A percentile compares a stretch with the other conserved stretches of the same genome.
Conservation (phyloP, 1,140 invertebrate species). For the Halictus rubicundus region DNA sequence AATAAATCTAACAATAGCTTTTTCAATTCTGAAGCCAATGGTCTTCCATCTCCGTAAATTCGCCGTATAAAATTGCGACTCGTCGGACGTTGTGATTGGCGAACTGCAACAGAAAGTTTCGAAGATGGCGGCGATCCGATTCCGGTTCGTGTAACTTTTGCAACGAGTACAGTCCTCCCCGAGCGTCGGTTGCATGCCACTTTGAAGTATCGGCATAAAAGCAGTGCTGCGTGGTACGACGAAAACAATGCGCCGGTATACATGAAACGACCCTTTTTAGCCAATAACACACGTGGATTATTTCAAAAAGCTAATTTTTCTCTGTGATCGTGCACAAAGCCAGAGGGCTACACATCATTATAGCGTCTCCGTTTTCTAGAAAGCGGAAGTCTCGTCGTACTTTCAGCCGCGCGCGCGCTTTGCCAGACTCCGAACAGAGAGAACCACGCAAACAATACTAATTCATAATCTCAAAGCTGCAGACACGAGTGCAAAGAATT, state of each 20-base stretch:
- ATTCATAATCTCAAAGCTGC: no score
- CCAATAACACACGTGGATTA: conserved; percentile 80
- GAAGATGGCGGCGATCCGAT: conserved; percentile 2
- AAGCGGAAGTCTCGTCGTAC: conserved; percentile 63
- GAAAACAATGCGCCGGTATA: conserved; percentile 78
- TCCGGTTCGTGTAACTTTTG: conserved; percentile 58
- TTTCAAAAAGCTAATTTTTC: conserved; percentile 79
- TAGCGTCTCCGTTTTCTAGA: conserved; percentile 63
- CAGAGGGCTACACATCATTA: conserved; percentile 41
- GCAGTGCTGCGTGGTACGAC: conserved; percentile 69
- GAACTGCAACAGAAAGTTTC: conserved; percentile 1
- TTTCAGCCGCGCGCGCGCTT: conserved; percentile 51
- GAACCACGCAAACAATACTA: no score
- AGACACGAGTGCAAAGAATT: no score
- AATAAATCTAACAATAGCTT: no score
- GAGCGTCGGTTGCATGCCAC: conserved; percentile 67
- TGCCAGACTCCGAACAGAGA: no score
- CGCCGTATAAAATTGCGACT: not conserved
- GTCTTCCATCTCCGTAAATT: no score
- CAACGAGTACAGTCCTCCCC: conserved; percentile 55
- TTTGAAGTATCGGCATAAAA: conserved; percentile 79
- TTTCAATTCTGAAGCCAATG: no score
- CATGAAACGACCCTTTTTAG: conserved; percentile 80
- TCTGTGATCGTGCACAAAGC: conserved; percentile 40
- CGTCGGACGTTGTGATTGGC: not conserved